phyloP scores from a whole-genome alignment of 2,888 invertebrate species.

The Branchinecta sandiegonensis region DNA sequence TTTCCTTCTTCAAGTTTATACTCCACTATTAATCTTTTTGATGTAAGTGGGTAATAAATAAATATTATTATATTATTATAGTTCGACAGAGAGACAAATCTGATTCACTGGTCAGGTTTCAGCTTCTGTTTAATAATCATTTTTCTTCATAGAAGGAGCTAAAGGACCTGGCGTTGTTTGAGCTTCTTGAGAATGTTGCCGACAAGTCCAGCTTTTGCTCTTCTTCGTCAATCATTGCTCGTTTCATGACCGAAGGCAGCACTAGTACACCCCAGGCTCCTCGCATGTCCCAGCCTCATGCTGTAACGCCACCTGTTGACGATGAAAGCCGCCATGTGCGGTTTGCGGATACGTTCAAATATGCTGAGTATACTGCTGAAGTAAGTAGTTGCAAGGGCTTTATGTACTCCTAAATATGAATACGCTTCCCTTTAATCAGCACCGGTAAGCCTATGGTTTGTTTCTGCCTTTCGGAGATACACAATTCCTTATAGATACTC shows the following conservation, averaged over 20 bases:
- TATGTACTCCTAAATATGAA: too few relatives aligned
- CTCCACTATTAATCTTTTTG: too few relatives aligned
- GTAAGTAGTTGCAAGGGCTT: not conserved
- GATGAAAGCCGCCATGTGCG: constrained; percentile 11
- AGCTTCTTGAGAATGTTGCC: constrained; percentile 45
- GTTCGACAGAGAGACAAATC: not conserved
- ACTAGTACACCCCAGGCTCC: constrained; percentile 18
- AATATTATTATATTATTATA: not conserved
- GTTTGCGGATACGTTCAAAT: not conserved
- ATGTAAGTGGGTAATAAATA: too few relatives aligned
- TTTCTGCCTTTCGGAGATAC: not conserved
- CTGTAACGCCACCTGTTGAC: not conserved
- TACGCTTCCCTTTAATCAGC: too few relatives aligned
- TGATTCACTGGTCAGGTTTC: too few relatives aligned
- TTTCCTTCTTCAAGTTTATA: too few relatives aligned
- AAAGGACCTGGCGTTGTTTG: constrained; percentile 56
- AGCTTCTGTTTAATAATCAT: not conserved
- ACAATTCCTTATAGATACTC: not conserved
- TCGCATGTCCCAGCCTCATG: not conserved
- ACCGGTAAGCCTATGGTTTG: not conserved
- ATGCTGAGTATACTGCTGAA: constrained; percentile 6
- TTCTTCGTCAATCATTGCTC: constrained; percentile 43
- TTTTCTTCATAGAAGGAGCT: constrained; percentile 11
- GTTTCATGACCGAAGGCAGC: constrained; percentile 20
- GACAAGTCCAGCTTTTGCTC: constrained; percentile 51